Conservation (phyloP, 2,888 invertebrate genomes). For the Trimorus sp. region DNA sequence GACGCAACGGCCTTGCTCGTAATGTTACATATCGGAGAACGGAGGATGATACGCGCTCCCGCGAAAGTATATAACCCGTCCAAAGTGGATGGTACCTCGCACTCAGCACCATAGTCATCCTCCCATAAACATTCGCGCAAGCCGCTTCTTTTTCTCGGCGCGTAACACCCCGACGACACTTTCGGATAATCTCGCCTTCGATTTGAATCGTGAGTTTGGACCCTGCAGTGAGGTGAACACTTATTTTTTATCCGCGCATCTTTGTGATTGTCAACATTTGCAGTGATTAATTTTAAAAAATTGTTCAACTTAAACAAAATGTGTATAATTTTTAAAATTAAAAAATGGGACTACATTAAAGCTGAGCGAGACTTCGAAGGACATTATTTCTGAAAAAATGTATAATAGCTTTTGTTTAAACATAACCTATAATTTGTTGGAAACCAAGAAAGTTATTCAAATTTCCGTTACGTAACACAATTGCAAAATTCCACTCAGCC, state of each 20-base stretch:
- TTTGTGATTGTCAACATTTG: too few species aligned
- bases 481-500: too few species aligned
- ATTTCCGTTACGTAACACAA: too few species aligned
- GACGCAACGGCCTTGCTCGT: conserved; percentile 79
- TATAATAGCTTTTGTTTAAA: too few species aligned
- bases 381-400: too few species aligned
- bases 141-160: conserved; percentile 36
- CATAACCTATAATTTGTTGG: too few species aligned
- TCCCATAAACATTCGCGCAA: conserved; percentile 70
- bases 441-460: too few species aligned
- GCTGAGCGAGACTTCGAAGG: too few species aligned
- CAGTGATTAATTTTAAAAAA: too few species aligned
- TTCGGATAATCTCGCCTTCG: conserved; percentile 20
- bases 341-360: too few species aligned
- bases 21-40: conserved; percentile 78
- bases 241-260: neutral
- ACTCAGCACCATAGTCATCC: conserved; percentile 75
- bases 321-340: too few species aligned
- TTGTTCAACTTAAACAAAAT: too few species aligned
- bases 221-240: neutral
- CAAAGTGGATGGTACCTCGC: conserved; percentile 77
- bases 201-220: conserved; percentile 24
- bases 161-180: conserved; percentile 22
- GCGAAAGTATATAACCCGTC: conserved; percentile 78
- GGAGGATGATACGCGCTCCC: conserved; percentile 72